phyloP scores from a whole-genome alignment of 1,140 invertebrate species.

The Drosophila dunni region DNA sequence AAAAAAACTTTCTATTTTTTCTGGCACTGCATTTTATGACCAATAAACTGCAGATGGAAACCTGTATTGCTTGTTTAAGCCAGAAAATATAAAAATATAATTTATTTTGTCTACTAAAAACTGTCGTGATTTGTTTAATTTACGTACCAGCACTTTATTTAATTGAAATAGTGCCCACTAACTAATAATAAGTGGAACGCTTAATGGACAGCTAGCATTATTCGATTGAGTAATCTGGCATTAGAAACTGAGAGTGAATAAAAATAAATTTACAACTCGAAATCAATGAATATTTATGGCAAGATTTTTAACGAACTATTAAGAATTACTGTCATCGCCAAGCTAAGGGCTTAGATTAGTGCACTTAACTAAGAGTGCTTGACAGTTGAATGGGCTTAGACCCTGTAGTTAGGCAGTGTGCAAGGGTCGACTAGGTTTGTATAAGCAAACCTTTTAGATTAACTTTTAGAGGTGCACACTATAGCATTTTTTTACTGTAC shows the following conservation, averaged over 20 bases:
- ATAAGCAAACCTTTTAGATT: no score
- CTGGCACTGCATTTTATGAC: conserved; percentile 60
- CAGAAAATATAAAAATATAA: conserved; percentile 37
- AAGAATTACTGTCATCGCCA: no score
- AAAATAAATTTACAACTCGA: neutral
- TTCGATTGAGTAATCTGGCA: neutral
- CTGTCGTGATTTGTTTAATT: conserved; percentile 32
- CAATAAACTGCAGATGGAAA: conserved; percentile 48
- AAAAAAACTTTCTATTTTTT: conserved; percentile 9
- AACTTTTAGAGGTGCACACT: no score
- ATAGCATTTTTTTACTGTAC: no score
- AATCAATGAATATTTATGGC: no score
- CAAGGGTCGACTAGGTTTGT: no score
- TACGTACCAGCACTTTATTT: conserved; percentile 54
- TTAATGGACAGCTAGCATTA: conserved; percentile 47
- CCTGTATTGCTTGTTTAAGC: conserved; percentile 25
- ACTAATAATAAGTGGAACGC: conserved; percentile 56
- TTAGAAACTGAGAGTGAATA: neutral
- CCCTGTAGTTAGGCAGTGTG: no score
- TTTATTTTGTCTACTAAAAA: conserved; percentile 62
- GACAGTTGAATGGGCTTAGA: no score
- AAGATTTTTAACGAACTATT: no score
- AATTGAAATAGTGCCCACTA: conserved; percentile 43
- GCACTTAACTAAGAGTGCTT: no score
- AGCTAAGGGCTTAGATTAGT: no score